These are phyloP conservation scores for Harpagifer antarcticus DNA, from an alignment of 2,797 vertebrate species.

Conservation along the genomic window DNA sequence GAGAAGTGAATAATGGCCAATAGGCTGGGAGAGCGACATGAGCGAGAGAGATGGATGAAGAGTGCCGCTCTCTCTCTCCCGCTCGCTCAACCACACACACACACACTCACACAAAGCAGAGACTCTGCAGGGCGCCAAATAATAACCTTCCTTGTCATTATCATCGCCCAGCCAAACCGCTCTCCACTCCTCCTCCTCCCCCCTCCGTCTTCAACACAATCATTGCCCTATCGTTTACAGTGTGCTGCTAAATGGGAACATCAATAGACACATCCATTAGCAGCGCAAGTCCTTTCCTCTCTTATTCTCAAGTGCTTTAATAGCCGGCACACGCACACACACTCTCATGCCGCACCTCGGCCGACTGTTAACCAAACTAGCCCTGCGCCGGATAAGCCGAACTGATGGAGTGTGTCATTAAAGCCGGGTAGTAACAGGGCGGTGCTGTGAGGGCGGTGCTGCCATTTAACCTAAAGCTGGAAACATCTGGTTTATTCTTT, in stretches of 20 bases:
- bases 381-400: constrained; percentile 39
- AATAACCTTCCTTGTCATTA: constrained; percentile 80
- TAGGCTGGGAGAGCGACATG: constrained; percentile 41
- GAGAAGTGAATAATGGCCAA: constrained; percentile 69
- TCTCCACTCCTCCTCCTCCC: constrained; percentile 64
- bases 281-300: constrained; percentile 64
- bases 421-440: constrained; percentile 62
- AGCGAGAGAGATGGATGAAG: constrained; percentile 44
- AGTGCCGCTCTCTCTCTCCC: constrained; percentile 35
- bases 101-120: constrained; percentile 47
- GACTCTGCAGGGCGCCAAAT: constrained; percentile 73
- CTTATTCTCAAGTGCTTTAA: constrained; percentile 77
- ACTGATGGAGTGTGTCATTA: constrained; percentile 72
- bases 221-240: constrained; percentile 80
- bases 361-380: constrained; percentile 63
- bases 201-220: constrained; percentile 72
- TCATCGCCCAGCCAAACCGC: constrained; percentile 65
- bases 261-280: constrained; percentile 81
- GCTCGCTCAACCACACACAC: constrained; percentile 7
- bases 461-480: constrained; percentile 54
- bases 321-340: constrained; percentile 39
- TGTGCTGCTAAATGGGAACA: constrained; percentile 77
- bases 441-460: constrained; percentile 35
- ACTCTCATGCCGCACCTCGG: constrained; percentile 19
- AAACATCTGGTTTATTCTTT: constrained; percentile 23